Base-by-base conservation (phyloP, 2,113 vertebrate species). In the Phyllostomus hastatus region DNA sequence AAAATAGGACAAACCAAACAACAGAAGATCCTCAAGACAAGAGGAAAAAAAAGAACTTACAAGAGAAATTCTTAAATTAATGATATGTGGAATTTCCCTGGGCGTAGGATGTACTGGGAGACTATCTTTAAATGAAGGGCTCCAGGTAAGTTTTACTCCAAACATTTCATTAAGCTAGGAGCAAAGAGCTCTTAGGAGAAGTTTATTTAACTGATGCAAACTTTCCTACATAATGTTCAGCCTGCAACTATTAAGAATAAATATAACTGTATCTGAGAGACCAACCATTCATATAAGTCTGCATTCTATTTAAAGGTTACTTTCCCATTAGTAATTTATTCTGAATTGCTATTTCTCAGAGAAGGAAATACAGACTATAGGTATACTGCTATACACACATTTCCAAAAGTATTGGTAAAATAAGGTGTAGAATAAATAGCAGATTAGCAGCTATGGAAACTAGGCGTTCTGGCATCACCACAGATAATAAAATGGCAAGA, bases 21-120 rank as follows among this genome's bases (percentile, higher is more conserved):
- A 89, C 17, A 94, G 50, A 48, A 90, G 52, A 85, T 66, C 41
- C 93, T 66, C 6, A 95, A 79, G 7, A 35, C 4, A 35, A 87
- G 33, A 2, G 14, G 11, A 48, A 48, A 80, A 88, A 64, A 91
- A 86, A 87, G 38, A 96, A 92, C 1, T 38, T 67, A n/a, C 38
- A 95, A 81, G 67, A 94, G 64, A 95, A 91, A 82, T 75, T 86
- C 31, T 87, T 28, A 95, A 95, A 35, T 66, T 91, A 86, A 46
- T 85, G 12, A 66, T 4, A 59, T 5, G 76, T 76, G 41, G 8
- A 28, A 88, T 75, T 69, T 95, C 31, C 69, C 35, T 22, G 35
- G 41, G 28, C 24, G 8, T 20, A 20, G 2, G 26, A 8, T 28
- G 24, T 28, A 59, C 0, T 81, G 10, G 35, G 33, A 16, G 15